These are phyloP conservation scores for Hypomecis atomaria DNA, from an alignment of 2,888 invertebrate species.

Conservation along the genomic window DNA sequence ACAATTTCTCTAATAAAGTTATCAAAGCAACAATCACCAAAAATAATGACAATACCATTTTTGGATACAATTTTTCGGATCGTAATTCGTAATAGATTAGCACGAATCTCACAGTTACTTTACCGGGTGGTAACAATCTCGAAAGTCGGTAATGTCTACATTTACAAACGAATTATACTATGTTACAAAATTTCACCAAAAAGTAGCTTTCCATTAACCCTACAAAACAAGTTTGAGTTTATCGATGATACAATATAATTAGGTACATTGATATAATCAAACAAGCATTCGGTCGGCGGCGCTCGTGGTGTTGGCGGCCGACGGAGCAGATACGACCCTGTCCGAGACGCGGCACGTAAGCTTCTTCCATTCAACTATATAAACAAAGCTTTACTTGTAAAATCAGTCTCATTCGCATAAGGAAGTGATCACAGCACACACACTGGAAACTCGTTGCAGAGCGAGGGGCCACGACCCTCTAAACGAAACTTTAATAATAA, in stretches of 20 bases:
- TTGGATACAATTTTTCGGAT: conserved; percentile 59
- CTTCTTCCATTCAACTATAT: conserved; percentile 67
- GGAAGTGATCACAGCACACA: conserved; percentile 84
- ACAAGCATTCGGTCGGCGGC: conserved; percentile 58
- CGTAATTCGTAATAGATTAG: conserved; percentile 64
- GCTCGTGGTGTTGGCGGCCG: not conserved
- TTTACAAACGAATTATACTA: conserved; percentile 79
- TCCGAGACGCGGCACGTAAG: conserved; percentile 57
- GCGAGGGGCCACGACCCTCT: conserved; percentile 76
- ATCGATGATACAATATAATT: conserved; percentile 67
- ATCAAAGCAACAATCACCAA: conserved; percentile 74
- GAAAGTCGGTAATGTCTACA: conserved; percentile 77
- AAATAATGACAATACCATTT: conserved; percentile 59
- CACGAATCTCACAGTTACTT: conserved; percentile 64
- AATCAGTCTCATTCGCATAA: conserved; percentile 85
- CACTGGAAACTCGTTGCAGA: conserved; percentile 82
- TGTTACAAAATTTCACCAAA: conserved; percentile 76
- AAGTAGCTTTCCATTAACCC: conserved; percentile 70
- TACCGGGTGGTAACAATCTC: conserved; percentile 83
- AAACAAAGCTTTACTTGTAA: conserved; percentile 80
- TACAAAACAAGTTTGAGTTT: conserved; percentile 58
- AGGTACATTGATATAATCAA: conserved; percentile 64
- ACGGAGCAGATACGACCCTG: conserved; percentile 45
- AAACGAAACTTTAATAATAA: conserved; percentile 74
- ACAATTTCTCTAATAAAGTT: conserved; percentile 71